Percentiles rank a stretch among this genome's conserved stretches.
Evolutionary conservation across 2,888 invertebrate species (phyloP).

Genomic region (Euplagia quadripunctaria): DNA sequence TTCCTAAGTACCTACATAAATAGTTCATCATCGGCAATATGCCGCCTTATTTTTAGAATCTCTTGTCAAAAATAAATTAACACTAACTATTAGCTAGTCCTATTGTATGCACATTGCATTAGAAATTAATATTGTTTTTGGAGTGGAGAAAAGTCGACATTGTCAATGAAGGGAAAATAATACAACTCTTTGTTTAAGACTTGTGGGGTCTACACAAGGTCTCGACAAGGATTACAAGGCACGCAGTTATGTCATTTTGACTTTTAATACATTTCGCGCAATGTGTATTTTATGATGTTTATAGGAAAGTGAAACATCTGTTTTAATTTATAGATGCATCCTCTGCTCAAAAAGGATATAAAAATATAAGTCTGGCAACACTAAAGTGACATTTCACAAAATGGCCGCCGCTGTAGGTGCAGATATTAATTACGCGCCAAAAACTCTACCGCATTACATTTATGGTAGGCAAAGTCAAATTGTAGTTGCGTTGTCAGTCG

Average conservation of each 20-base stretch:
- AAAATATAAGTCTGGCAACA: background rate
- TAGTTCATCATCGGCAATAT: background rate
- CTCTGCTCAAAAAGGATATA: background rate
- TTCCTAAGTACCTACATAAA: background rate
- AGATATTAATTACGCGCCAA: background rate
- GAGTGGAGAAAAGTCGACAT: background rate
- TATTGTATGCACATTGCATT: slow-evolving; percentile 11
- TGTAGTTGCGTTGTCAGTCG: background rate
- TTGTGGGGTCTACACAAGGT: background rate
- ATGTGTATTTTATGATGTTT: background rate
- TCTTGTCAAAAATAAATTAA: slow-evolving; percentile 9
- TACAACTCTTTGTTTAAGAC: background rate
- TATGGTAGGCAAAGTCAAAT: background rate
- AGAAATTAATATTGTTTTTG: slow-evolving; percentile 6
- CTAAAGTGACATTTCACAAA: background rate
- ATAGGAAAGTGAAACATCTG: background rate
- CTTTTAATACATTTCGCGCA: background rate
- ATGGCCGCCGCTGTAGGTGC: background rate
- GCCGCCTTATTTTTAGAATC: background rate
- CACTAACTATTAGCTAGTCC: slow-evolving; percentile 14
- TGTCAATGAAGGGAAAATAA: background rate
- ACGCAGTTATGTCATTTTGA: background rate
- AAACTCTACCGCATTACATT: background rate
- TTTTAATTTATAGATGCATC: background rate
- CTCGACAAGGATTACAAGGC: background rate